phyloP scores from a whole-genome alignment of 2,888 invertebrate genomes.

The Barypeithes pellucidus region DNA sequence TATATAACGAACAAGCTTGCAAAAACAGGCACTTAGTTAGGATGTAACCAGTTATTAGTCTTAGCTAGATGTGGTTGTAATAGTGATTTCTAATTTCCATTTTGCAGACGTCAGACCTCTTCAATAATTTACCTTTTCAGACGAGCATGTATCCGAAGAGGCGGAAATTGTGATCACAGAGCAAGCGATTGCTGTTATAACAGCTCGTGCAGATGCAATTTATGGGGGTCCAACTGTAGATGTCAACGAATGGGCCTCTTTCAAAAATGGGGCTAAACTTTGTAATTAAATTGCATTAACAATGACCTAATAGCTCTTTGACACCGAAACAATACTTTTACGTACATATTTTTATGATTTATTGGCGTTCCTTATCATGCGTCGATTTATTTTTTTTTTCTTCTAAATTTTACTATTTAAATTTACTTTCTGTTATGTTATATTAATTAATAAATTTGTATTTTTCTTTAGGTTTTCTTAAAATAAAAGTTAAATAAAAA shows the following conservation, averaged over 20 bases:
- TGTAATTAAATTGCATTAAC: constrained; percentile 64
- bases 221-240: constrained; percentile 91
- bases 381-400: not conserved
- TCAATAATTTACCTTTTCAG: constrained; percentile 89
- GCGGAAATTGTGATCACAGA: constrained; percentile 88
- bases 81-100: constrained; percentile 73
- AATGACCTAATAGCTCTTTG: constrained; percentile 45
- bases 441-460: constrained; percentile 10
- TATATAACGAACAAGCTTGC: too few relatives aligned
- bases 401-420: constrained; percentile 3
- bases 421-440: not conserved
- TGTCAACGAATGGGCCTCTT: constrained; percentile 92
- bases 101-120: constrained; percentile 81
- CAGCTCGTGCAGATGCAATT: constrained; percentile 89
- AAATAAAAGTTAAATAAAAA: not conserved
- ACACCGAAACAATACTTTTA: constrained; percentile 36
- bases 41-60: constrained; percentile 18
- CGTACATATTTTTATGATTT: not conserved
- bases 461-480: constrained; percentile 1
- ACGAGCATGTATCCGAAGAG: constrained; percentile 86
- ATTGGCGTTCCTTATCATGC: constrained; percentile 2
- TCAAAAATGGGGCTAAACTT: constrained; percentile 86
- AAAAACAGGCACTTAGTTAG: constrained; percentile 2
- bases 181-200: constrained; percentile 90
- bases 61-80: constrained; percentile 63